Base-by-base conservation (phyloP, 2,113 vertebrate genomes). In the Vidua chalybeata region DNA sequence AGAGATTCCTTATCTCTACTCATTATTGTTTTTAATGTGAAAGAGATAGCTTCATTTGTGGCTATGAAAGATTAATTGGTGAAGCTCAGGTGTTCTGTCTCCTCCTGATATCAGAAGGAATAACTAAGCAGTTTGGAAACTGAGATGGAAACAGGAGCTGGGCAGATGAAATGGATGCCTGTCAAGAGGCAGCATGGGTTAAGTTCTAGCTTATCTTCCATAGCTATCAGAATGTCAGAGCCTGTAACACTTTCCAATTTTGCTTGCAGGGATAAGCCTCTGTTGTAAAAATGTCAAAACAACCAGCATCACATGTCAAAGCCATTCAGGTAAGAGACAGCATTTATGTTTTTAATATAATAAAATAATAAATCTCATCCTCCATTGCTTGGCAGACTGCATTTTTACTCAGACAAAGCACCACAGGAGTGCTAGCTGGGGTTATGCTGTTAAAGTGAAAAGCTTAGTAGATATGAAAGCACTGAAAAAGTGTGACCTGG, bases 241-340 rank as follows among this genome's bases (percentile, higher is more conserved):
- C 93, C 82, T 95, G 89, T 97, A 93, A 97, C 97, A 96, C 95
- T 95, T 97, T 97, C 97, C 96, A 67, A 59, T 94, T 97, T 97
- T 96, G 96, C 93, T 97, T 98, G 95, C 96, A 98, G 97, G 97
- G 95, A 94, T 97, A 97, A 97, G 92, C 94, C 94, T 69, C 87
- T 95, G 89, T 85, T 20, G 76, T 95, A 97, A 98, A 96, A 96
- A 99, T 99, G 99, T 99, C 99, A 95, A 99, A 99, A 96, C 98
- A 99, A 97, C 98, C 98, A 89, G 98, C 98, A 13, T 98, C 99
- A 97, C 99, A 99, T 97, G 99, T 99, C 91, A 99, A 98, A 98
- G 98, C 99, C 98, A 98, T 99, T 94, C 99, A 99, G 99, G 99
- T 99, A 98, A 99, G 98, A 95, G 68, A 90, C 28, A 80, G 71